These are phyloP conservation scores for Lineus longissimus DNA, from an alignment of 1,140 invertebrate species.

Conservation along the genomic window DNA sequence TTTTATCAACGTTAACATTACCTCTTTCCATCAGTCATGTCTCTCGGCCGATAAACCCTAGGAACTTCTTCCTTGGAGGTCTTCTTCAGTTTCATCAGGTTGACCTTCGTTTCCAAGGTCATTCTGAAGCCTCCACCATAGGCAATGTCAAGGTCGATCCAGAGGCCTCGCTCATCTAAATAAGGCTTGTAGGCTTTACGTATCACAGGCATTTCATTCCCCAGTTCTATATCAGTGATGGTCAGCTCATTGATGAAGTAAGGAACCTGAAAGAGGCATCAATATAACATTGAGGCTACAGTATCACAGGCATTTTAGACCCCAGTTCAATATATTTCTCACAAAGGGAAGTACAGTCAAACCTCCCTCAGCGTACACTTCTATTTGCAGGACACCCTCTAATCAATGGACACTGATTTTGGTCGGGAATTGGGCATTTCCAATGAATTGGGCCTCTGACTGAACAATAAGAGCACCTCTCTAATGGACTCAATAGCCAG, in stretches of 20 bases:
- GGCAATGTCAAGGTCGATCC: conserved; percentile 85
- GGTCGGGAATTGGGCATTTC: no score
- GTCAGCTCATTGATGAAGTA: conserved; percentile 82
- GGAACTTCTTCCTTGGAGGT: not conserved
- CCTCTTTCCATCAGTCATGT: no score
- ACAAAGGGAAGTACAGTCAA: not conserved
- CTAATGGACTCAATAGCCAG: no score
- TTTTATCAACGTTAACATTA: no score
- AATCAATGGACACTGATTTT: no score
- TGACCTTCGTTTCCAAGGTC: conserved; percentile 92
- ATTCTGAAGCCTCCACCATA: conserved; percentile 85
- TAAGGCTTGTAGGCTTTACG: conserved; percentile 69
- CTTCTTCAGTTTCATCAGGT: conserved; percentile 78
- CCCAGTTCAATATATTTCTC: not conserved
- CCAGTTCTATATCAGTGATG: conserved; percentile 73
- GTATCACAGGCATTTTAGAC: no score
- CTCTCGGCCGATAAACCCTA: no score
- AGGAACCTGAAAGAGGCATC: conserved; percentile 61
- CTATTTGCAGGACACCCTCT: no score
- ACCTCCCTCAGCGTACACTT: no score
- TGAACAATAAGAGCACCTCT: no score
- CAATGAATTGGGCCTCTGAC: no score
- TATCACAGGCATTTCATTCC: conserved; percentile 72
- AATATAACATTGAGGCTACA: conserved; percentile 14
- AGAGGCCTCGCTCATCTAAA: conserved; percentile 82